Conservation (phyloP, 1,140 invertebrate genomes). For the Aphaenogaster ashmeadi region DNA sequence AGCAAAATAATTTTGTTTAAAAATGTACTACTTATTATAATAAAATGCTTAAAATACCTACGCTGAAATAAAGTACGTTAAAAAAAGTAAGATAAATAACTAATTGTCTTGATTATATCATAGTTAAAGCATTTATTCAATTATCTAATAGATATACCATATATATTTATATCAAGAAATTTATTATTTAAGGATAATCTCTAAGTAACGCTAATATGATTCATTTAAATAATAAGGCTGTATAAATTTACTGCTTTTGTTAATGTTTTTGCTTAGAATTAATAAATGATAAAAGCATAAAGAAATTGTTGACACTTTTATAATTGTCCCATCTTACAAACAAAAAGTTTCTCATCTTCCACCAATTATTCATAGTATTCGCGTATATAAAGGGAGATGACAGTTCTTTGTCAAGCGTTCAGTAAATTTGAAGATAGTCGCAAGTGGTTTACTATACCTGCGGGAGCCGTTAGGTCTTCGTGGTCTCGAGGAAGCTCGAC, state of each 20-base stretch:
- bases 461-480: conserved; percentile 60
- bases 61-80: background rate
- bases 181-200: background rate
- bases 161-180: background rate
- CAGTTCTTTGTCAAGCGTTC: conserved; percentile 51
- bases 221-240: background rate
- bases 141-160: background rate
- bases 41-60: background rate
- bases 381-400: conserved; percentile 27
- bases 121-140: background rate
- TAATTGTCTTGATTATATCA: background rate
- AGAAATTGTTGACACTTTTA: background rate
- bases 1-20: conserved; percentile 6
- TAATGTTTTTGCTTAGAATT: background rate
- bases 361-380: conserved; percentile 38
- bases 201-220: background rate
- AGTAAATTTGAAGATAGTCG: conserved; percentile 56
- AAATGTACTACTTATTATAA: conserved; percentile 19
- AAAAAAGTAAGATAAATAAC: background rate
- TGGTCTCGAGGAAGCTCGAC: conserved; percentile 64
- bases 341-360: background rate
- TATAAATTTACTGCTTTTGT: background rate
- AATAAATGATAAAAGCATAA: background rate
- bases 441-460: conserved; percentile 38
- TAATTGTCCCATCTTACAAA: background rate